A percentile compares a stretch with the other conserved stretches of the same genome.
These are phyloP conservation scores for Neomonachus schauinslandi DNA, from an alignment of 2,113 vertebrate genomes.

Conservation along the genomic window DNA sequence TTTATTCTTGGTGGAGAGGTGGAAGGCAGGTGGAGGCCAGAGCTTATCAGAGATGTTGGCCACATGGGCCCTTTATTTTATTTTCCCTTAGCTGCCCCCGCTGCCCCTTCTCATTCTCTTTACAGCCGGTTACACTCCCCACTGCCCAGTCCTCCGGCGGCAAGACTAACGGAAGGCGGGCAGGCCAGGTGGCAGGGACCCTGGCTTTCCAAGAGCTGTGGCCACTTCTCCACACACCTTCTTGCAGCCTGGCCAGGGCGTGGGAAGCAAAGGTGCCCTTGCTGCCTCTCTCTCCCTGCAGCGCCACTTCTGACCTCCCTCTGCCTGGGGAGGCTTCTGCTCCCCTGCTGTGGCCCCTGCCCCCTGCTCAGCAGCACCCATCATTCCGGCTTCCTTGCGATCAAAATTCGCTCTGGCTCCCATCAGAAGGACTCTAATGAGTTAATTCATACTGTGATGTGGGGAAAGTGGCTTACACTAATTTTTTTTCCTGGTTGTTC, in stretches of 20 bases:
- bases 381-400: background rate
- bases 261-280: too few relatives aligned
- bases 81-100: too few relatives aligned
- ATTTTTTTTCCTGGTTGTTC: too few relatives aligned
- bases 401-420: background rate
- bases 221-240: background rate
- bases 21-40: background rate
- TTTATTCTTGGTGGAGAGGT: background rate
- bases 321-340: background rate
- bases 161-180: too few relatives aligned
- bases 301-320: background rate
- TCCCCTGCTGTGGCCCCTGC: too few relatives aligned
- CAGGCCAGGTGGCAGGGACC: background rate
- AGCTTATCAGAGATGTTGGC: background rate
- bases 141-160: background rate
- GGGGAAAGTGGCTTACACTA: background rate
- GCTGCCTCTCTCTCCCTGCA: rapidly evolving
- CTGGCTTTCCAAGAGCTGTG: background rate
- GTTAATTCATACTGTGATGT: background rate
- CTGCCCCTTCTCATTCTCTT: background rate
- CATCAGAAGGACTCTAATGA: background rate
- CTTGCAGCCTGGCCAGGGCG: rapidly evolving
- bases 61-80: rapidly evolving
- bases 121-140: background rate
- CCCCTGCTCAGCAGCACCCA: background rate